phyloP scores from a whole-genome alignment of 2,797 vertebrate genomes.

The Syngnathus acus region DNA sequence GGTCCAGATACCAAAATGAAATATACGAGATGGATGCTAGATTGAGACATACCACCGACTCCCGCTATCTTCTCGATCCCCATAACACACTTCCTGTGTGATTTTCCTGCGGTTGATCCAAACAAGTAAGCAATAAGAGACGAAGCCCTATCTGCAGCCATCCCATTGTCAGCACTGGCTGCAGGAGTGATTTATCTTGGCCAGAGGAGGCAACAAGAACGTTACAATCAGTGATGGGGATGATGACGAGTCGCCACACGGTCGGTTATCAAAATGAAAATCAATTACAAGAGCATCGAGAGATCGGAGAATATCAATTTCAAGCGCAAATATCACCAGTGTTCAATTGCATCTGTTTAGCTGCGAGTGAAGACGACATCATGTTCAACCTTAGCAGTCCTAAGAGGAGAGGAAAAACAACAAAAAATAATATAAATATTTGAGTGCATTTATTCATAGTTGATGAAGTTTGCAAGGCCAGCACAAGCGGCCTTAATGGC shows the following conservation, averaged over 20 bases:
- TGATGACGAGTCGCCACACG: conserved; percentile 57
- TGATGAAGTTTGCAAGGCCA: neutral
- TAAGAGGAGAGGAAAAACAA: too few relatives aligned
- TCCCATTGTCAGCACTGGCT: conserved; percentile 57
- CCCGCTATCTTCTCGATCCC: conserved; percentile 34
- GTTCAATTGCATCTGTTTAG: conserved; percentile 46
- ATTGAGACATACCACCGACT: conserved; percentile 30
- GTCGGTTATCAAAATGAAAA: conserved; percentile 47
- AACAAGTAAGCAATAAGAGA: conserved; percentile 43
- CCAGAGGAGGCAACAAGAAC: conserved; percentile 44
- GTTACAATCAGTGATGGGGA: conserved; percentile 63
- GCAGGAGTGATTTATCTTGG: conserved; percentile 67
- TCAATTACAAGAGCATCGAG: conserved; percentile 51
- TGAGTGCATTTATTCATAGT: neutral
- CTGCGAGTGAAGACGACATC: conserved; percentile 21
- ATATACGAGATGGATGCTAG: conserved; percentile 34
- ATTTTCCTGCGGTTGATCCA: conserved; percentile 31
- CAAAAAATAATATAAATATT: neutral
- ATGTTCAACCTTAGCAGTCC: too few relatives aligned
- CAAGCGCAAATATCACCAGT: conserved; percentile 38
- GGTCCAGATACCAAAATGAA: conserved; percentile 22
- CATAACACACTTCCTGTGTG: conserved; percentile 27
- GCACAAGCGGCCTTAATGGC: neutral
- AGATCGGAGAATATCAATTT: conserved; percentile 32
- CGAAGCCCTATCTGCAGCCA: conserved; percentile 35